phyloP scores from a whole-genome alignment of 2,113 vertebrate genomes.

The Tupaia tana region DNA sequence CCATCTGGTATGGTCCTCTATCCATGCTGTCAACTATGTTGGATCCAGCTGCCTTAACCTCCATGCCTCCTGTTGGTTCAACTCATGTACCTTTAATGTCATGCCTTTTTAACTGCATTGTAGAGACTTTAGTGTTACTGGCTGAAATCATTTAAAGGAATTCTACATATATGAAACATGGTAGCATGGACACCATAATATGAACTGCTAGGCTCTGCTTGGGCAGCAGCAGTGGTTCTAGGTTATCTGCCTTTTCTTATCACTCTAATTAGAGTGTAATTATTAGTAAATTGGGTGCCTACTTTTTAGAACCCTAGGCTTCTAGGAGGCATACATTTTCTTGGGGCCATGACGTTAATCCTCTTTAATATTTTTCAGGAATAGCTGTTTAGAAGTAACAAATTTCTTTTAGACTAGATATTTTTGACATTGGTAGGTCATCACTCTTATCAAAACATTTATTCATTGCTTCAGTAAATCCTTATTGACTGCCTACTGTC shows the following conservation, averaged over 20 bases:
- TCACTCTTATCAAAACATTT: background rate
- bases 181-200: background rate
- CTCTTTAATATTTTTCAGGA: background rate
- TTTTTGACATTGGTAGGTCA: background rate
- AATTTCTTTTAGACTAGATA: background rate
- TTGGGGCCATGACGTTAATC: background rate
- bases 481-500: background rate
- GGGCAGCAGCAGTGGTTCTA: background rate
- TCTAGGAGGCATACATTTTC: conserved; percentile 17
- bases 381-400: background rate
- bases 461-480: conserved; percentile 8
- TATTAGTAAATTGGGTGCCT: background rate
- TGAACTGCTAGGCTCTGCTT: background rate
- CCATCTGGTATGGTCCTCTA: no score
- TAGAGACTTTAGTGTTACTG: background rate
- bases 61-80: background rate
- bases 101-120: background rate
- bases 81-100: background rate
- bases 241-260: background rate
- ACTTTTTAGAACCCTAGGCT: background rate
- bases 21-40: no score
- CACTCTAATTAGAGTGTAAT: background rate
- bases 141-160: background rate
- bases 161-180: conserved; percentile 16
- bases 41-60: no score